These are phyloP conservation scores for Palloptera scutellata DNA, from an alignment of 2,888 invertebrate genomes.

Conservation along the genomic window DNA sequence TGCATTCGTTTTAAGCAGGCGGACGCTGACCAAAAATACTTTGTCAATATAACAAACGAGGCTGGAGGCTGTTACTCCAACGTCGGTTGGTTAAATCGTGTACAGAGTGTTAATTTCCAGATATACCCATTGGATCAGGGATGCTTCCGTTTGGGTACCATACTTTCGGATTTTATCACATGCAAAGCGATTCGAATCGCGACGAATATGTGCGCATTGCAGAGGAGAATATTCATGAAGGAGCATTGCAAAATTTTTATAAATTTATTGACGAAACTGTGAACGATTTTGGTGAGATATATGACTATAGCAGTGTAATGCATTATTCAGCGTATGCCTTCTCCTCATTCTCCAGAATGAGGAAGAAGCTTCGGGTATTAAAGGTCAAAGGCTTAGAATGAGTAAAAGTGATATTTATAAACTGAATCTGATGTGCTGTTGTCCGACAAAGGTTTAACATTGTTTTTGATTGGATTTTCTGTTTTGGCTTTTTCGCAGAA, in stretches of 20 bases:
- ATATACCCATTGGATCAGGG: slow-evolving; percentile 50
- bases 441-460: slow-evolving; percentile 37
- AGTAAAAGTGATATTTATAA: slow-evolving; percentile 55
- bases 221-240: slow-evolving; percentile 63
- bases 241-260: slow-evolving; percentile 73
- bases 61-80: slow-evolving; percentile 77
- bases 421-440: slow-evolving; percentile 57
- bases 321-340: slow-evolving; percentile 80
- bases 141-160: slow-evolving; percentile 66
- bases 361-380: slow-evolving; percentile 39
- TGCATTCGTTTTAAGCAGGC: slow-evolving; percentile 76
- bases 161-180: slow-evolving; percentile 80
- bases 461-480: no score
- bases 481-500: no score
- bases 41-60: slow-evolving; percentile 50
- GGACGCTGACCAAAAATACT: slow-evolving; percentile 56
- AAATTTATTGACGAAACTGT: slow-evolving; percentile 69
- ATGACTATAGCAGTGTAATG: slow-evolving; percentile 83
- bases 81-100: slow-evolving; percentile 69
- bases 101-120: slow-evolving; percentile 53
- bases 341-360: slow-evolving; percentile 68
- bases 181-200: slow-evolving; percentile 78
- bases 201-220: slow-evolving; percentile 73
- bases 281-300: slow-evolving; percentile 72
- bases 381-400: slow-evolving; percentile 52